Evolutionary conservation across 2,888 invertebrate species (phyloP), one percentile per base, ranked within the genome.

Genomic region (Pasiphila rectangulata): DNA sequence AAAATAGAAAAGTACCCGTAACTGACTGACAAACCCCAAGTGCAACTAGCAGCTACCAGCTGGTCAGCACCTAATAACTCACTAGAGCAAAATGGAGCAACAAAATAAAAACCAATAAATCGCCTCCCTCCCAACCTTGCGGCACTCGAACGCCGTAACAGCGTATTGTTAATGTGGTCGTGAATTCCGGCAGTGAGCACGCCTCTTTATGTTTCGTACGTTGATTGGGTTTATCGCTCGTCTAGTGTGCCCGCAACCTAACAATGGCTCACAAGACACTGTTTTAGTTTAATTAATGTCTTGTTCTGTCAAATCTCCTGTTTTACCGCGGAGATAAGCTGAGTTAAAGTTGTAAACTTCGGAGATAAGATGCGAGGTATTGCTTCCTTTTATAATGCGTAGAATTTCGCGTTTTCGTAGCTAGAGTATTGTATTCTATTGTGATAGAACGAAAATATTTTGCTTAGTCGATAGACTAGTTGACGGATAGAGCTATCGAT

Each of bases 161-260:
- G 67, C 73, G 71, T 74, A 78, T 78, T 79, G 80, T 81, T 74
- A 77, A 72, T 68, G 72, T 67, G 70, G 61, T 72, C 67, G 69
- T 72, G 75, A 71, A 75, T 75, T 76, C 73, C 71, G 73, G 59
- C 59, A 57, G 69, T 70, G 69, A 63, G 60, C 61, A 71, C 70
- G 67, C 74, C 77, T 78, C 79, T 82, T 79, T 79, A 75, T 74
- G 78, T 78, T 79, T 79, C 56, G 79, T 77, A 74, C 72, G 68
- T 64, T 79, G 79, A 83, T 83, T 83, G 81, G 78, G 76, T 78
- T 79, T 79, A 82, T 83, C 78, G 72, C 66, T 63, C 67, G 53
- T 59, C 57, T 51, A 59, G 64, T 62, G 63, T 59, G 48, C 49
- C 40, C 41, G 40, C 52, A 27, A 42, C 54, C 53, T 55, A 52